phyloP scores from a whole-genome alignment of 2,113 vertebrate genomes.

The Pithys albifrons region DNA sequence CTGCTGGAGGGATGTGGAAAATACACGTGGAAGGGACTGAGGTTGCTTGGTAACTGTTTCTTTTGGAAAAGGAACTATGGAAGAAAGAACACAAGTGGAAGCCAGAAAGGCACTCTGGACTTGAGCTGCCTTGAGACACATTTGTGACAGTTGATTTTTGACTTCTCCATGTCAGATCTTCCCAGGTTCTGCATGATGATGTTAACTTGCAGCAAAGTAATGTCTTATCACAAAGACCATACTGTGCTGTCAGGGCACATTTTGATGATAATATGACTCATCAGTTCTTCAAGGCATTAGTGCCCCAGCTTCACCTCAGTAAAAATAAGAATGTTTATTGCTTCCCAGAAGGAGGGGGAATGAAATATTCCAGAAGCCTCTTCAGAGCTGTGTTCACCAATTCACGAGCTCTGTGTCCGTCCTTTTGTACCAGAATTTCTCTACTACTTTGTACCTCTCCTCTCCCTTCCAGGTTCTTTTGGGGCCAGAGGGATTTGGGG shows the following conservation, averaged over 20 bases:
- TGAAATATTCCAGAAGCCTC: not conserved
- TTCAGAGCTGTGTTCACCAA: not conserved
- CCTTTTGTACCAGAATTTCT: not conserved
- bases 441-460: not conserved
- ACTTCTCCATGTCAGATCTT: not conserved
- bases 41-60: not conserved
- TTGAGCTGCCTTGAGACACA: not conserved
- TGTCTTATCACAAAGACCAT: not conserved
- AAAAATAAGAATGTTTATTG: constrained; percentile 3
- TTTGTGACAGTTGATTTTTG: not conserved
- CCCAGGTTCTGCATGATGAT: not conserved
- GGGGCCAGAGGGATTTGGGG: not conserved
- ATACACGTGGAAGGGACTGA: not conserved
- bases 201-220: not conserved
- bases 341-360: not conserved
- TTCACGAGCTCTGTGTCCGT: not conserved
- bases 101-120: not conserved
- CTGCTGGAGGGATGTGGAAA: not conserved
- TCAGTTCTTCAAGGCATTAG: constrained; percentile 18
- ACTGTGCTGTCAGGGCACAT: not conserved
- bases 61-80: not conserved
- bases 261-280: constrained; percentile 8
- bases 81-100: not conserved
- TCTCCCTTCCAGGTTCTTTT: not conserved
- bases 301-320: not conserved